phyloP scores from a whole-genome alignment of 2,888 invertebrate species.

The Alcis repandata region DNA sequence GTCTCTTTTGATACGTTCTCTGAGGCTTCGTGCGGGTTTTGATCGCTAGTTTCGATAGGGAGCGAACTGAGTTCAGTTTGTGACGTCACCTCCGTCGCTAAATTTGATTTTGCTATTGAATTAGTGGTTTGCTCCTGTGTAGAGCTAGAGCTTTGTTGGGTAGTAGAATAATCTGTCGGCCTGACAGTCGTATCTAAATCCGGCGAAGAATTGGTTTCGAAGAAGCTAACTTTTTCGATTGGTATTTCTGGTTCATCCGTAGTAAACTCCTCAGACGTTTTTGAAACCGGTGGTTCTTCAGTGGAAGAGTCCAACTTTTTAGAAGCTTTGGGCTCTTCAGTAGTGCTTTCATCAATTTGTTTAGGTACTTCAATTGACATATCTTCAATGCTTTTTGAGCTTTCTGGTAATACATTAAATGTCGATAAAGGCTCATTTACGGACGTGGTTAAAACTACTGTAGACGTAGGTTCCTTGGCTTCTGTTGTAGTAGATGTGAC shows the following conservation, averaged over 20 bases:
- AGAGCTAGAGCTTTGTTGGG: conserved; percentile 48
- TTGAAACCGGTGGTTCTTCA: conserved; percentile 26
- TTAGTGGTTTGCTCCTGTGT: conserved; percentile 62
- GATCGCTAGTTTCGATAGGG: conserved; percentile 80
- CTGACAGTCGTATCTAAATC: conserved; percentile 48
- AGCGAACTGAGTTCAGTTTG: conserved; percentile 79
- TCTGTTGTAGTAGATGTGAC: conserved; percentile 14
- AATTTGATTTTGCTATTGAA: conserved; percentile 64
- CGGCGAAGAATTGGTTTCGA: conserved; percentile 34
- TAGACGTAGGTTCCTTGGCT: not conserved
- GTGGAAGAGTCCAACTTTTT: conserved; percentile 42
- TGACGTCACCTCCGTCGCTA: conserved; percentile 73
- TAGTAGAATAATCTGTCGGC: conserved; percentile 40
- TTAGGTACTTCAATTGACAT: conserved; percentile 35
- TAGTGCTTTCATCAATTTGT: conserved; percentile 20
- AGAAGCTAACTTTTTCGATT: conserved; percentile 41
- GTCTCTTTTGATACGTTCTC: conserved; percentile 66
- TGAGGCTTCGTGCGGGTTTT: conserved; percentile 72
- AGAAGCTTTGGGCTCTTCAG: conserved; percentile 30
- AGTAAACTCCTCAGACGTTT: conserved; percentile 19
- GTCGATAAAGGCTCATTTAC: not conserved
- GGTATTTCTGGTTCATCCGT: conserved; percentile 47
- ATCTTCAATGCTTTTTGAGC: conserved; percentile 43
- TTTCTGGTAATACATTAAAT: conserved; percentile 19
- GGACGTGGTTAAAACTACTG: conserved; percentile 42